Evolutionary conservation across 2,888 invertebrate species (phyloP), one percentile per base, ranked within the genome.

Genomic region (Panzeria rudis): DNA sequence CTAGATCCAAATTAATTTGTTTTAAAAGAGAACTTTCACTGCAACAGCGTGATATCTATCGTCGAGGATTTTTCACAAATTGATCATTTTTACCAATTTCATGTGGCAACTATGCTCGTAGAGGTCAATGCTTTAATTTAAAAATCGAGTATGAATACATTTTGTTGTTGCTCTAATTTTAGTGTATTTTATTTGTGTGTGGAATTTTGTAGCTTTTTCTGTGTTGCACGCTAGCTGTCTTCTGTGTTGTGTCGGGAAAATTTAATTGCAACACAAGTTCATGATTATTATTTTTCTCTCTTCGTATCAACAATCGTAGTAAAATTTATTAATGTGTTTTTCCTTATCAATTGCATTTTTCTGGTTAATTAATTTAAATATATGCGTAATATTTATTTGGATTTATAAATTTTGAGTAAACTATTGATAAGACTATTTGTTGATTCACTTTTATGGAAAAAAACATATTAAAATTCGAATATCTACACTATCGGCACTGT

Each of bases 41-140:
- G n/a, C n/a, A n/a, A n/a, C n/a, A n/a, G n/a, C n/a, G n/a, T n/a
- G n/a, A n/a, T n/a, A n/a, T n/a, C n/a, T n/a, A n/a, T n/a, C n/a
- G n/a, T 29, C 29, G 29, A 29, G 5, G 5, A 29, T 4, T 4
- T 29, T 29, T 29, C 29, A 29, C 29, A 29, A 29, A 4, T 29
- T 29, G 3, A 29, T n/a, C 29, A 29, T 4, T 4, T 5, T 29
- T 29, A 29, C 29, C 29, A 29, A 2, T 29, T 6, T 61, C 3
- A 20, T 11, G 2, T 61, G 35, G 61, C 38, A 61, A 5, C 64
- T 1, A 0, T 66, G 15, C 9, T 64, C 6, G 29, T 47, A 72
- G 80, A 71, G 84, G 80, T 84, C 84, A 84, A 68, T 84, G 84
- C 25, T 61, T 84, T 72, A 76, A 62, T 80, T 80, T 76, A 72